Base-by-base conservation (phyloP, 2,888 invertebrate species). In the Agrotis puta region DNA sequence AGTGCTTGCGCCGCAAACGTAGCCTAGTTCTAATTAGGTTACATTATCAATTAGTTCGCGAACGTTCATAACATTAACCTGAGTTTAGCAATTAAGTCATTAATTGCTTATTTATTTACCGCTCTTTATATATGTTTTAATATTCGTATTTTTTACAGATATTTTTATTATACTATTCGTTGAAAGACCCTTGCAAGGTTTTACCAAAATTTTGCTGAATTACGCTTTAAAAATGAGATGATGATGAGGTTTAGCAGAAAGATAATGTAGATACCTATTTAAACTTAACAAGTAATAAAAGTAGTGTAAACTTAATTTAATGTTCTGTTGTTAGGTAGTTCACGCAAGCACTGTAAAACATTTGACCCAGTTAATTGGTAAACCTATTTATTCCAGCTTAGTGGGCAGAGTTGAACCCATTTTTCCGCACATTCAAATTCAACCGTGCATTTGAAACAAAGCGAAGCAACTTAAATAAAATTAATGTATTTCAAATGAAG, bases 401-500 rank as follows among this genome's bases (percentile, higher is more conserved):
- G 64, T 68, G 64, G n/a, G 33, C 62, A 63, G 58, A 48, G 24
- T 50, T 64, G 3, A 63, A 67, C 61, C 66, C 73, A 39, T 57
- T 70, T 70, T 67, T 59, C 54, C 53, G 43, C 58, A 58, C 18
- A 56, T 69, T 24, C 54, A 59, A 57, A 56, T 75, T 71, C 61
- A 70, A 69, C 62, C 66, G 51, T 65, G 59, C 59, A 63, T 72
- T 75, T 76, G 56, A 70, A 81, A 81, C 74, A 74, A 72, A 64
- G 54, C 69, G 68, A 70, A 66, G 64, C 57, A 73, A 76, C 82
- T 80, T 71, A 75, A 80, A 74, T 58, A 74, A 73, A 83, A 85
- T 83, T 84, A 88, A 90, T 87, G 83, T 74, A 64, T 77, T 70
- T 58, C 61, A 70, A 83, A 88, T 89, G 85, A 88, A 74, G 82